Percentiles rank a stretch among this genome's conserved stretches.
These are phyloP conservation scores for Stenolophus ochropezus DNA, from an alignment of 2,888 invertebrate species.

Conservation along the genomic window DNA sequence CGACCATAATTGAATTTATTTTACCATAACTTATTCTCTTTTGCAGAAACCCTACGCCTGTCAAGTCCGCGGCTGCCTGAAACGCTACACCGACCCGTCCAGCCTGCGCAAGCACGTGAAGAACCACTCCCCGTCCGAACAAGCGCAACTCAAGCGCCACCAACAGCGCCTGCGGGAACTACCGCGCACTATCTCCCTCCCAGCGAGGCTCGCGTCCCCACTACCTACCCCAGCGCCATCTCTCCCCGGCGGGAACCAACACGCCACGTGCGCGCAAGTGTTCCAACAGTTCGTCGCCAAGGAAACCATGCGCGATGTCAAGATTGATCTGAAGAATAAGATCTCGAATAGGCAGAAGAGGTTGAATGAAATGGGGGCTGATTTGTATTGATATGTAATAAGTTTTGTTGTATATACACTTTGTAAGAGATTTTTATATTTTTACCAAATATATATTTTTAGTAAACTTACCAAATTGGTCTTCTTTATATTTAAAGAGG, in stretches of 20 bases:
- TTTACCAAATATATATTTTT: background rate
- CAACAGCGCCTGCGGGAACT: too few species aligned
- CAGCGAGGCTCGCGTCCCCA: too few species aligned
- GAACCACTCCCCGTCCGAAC: conserved; percentile 78
- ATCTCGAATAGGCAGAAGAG: conserved; percentile 66
- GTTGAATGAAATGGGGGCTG: conserved; percentile 14
- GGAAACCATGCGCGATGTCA: conserved; percentile 64
- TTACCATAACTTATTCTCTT: conserved; percentile 27
- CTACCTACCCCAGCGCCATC: background rate
- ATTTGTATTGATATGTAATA: conserved; percentile 17
- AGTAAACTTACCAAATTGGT: too few species aligned
- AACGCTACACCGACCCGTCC: conserved; percentile 95
- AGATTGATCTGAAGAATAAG: conserved; percentile 71
- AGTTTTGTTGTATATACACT: background rate
- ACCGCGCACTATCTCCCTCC: too few species aligned
- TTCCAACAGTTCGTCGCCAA: conserved; percentile 44
- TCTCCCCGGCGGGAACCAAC: background rate
- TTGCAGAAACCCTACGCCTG: conserved; percentile 94
- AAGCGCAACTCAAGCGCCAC: conserved; percentile 69
- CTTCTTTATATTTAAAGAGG: too few species aligned
- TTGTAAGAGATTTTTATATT: background rate
- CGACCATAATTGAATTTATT: too few species aligned
- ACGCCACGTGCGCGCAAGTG: conserved; percentile 44
- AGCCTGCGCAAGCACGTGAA: conserved; percentile 95
- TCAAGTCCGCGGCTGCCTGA: conserved; percentile 89